Evolutionary conservation across 2,113 vertebrate genomes (phyloP), one percentile per base, ranked within the genome.

Genomic region (Gnathochromis pfefferi): DNA sequence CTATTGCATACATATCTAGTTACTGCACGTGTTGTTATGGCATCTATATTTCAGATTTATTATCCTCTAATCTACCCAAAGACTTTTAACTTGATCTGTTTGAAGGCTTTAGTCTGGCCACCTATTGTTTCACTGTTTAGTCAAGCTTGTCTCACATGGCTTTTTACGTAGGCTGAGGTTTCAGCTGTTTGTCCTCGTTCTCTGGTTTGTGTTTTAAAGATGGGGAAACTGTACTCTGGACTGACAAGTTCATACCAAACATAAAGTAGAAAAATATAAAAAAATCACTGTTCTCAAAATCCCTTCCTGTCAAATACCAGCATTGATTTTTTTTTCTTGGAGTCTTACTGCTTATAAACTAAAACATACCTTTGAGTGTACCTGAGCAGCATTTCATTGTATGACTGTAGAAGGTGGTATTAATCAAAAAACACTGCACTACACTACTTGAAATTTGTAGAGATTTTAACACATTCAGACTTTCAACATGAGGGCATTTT

Each of bases 31-130:
- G 58, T 38, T 89, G 80, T 83, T 82, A 79, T 65, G 28, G 90
- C 53, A 79, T 86, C 40, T 79, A 12, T 63, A 83, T 84, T 84
- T 90, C 23, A 83, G 70, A 91, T 91, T 85, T 90, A 93, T 88
- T 57, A 38, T 35, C 54, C 57, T 63, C 38, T 47, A 47, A 73
- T 90, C 65, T 79, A 84, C 26, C 53, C 45, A 35, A 33, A 85
- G 88, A 90, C 92, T 90, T 94, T 93, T 80, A 93, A 90, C 90
- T 91, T 92, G 89, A 94, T 92, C 90, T 92, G 79, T 5, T 6
- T 57, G 83, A 47, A 85, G 80, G 58, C 88, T 91, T 82, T 49
- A 78, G 63, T 89, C 87, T 63, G 85, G 85, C 87, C 89, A 81
- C 89, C 93, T 88, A 88, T 94, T 93, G 93, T 94, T 91, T 91